Conservation (phyloP, 2,113 vertebrate genomes). For the Sinocyclocheilus anshuiensis region DNA sequence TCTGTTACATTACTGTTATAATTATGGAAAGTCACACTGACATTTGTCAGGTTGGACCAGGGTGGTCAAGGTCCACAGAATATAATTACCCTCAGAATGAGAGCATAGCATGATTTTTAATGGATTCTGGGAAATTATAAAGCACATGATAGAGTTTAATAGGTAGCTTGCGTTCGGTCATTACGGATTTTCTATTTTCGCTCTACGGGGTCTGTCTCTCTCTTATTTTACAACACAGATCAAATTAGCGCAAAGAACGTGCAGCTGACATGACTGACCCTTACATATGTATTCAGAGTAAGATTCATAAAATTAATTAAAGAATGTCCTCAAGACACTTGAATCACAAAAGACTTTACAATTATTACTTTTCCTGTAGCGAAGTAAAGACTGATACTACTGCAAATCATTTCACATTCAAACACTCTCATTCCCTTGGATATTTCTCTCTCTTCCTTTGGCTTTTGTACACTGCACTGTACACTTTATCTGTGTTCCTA, state of each 20-base stretch:
- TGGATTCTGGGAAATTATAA: neutral
- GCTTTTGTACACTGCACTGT: slow-evolving; percentile 14
- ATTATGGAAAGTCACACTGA: neutral
- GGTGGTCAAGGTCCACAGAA: neutral
- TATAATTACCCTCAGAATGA: slow-evolving; percentile 1
- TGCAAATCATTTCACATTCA: neutral
- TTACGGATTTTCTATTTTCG: neutral
- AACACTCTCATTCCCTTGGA: slow-evolving; percentile 39
- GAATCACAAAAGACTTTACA: neutral
- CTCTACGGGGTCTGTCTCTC: neutral
- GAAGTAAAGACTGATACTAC: neutral
- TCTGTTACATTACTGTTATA: neutral
- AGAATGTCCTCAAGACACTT: neutral
- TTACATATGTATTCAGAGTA: neutral
- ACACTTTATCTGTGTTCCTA: slow-evolving; percentile 24
- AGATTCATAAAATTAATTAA: neutral
- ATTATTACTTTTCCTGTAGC: neutral
- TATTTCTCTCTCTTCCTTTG: no score
- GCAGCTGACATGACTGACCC: neutral
- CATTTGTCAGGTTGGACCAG: neutral
- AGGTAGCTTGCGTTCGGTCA: slow-evolving; percentile 4
- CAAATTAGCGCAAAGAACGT: neutral
- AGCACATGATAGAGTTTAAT: slow-evolving; percentile 35
- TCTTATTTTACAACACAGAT: neutral
- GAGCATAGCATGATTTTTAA: slow-evolving; percentile 7